Conservation (phyloP, 2,797 vertebrate genomes). For the Coendou prehensilis region DNA sequence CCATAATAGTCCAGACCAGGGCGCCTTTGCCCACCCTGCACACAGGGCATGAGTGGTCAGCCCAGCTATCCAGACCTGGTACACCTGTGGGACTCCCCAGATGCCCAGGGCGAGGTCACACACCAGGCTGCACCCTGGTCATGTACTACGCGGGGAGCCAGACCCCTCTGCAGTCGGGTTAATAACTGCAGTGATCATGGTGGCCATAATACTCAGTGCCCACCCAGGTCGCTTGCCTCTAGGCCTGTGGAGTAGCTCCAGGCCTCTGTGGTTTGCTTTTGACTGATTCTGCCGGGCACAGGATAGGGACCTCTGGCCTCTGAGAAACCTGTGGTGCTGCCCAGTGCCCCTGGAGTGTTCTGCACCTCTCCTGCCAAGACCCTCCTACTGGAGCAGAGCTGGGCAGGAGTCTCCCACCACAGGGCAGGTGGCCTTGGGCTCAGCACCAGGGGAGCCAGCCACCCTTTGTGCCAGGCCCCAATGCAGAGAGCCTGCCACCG, state of each 20-base stretch:
- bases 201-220: accelerated
- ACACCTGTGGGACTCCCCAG: accelerated
- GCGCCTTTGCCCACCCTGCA: accelerated
- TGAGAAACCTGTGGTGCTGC: background rate
- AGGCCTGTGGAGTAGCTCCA: background rate
- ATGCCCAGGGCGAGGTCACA: accelerated
- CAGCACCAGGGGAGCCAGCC: background rate
- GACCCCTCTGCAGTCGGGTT: background rate
- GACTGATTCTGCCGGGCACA: background rate
- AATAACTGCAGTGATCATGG: accelerated
- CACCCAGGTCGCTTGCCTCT: background rate
- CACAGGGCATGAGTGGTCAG: accelerated
- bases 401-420: accelerated
- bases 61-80: background rate
- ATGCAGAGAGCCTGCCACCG: background rate
- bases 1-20: conserved; percentile 66
- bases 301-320: background rate
- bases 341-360: accelerated
- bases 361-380: accelerated
- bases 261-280: background rate
- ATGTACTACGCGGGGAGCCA: accelerated
- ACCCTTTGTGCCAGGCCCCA: background rate
- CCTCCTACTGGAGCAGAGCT: accelerated
- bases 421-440: accelerated
- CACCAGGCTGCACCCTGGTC: accelerated